Base-by-base conservation (phyloP, 2,113 vertebrate species). In the Hippocampus zosterae region DNA sequence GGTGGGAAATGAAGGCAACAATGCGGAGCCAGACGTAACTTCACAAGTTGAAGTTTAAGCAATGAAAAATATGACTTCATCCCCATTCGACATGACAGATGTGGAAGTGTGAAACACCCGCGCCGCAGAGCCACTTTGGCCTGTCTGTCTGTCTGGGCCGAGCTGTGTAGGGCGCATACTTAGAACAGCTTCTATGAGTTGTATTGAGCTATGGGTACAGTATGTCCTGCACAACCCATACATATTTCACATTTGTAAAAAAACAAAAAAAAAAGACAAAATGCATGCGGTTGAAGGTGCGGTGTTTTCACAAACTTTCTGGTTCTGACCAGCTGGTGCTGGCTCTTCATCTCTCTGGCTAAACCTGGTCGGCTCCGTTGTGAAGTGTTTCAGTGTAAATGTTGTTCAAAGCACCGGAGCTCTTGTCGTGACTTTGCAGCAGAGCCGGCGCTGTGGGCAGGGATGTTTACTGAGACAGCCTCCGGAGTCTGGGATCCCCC, bases 1-100 rank as follows among this genome's bases (percentile, higher is more conserved):
- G 68, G 46, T 7, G 71, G 62, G 59, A 76, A 82, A 64, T 64
- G 62, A 73, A 83, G 73, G 80, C 75, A 81, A 79, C 77, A 82
- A 81, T 86, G 78, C 86, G 80, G 78, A 78, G 81, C 87, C 85
- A 87, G 85, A 88, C 82, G 79, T 84, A 88, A 83, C 83, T 91
- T 88, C 85, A 88, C 83, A 81, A 90, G 83, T 91, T 84, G 71
- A 83, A 85, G 88, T 83, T 37, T 79, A 73, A 82, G 78, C 76
- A 78, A 81, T 85, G 79, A 88, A 85, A 85, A 82, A 85, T 74
- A 84, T 90, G 82, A 90, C 84, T 88, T 91, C 82, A 89, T 84
- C 79, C 59, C 66, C 23, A 68, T 81, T 77, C 56, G 70, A 79
- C 72, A 56, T 86, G 84, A 88, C 80, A 70, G 83, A 78, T 81